Evolutionary conservation across 2,888 invertebrate genomes (phyloP).

Genomic region (Hyppa rectilinea): DNA sequence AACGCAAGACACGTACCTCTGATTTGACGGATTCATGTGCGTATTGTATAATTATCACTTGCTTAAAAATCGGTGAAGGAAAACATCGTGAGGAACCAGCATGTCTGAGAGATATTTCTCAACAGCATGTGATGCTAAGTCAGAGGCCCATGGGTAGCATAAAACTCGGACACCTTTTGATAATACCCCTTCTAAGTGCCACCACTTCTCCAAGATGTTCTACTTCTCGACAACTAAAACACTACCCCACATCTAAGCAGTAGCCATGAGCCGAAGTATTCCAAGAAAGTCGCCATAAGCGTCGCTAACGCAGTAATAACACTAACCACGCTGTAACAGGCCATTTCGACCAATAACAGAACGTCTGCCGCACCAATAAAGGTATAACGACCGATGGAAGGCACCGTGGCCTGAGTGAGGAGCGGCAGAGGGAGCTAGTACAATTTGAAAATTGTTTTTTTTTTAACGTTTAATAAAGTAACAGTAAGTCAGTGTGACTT

Average conservation of each 20-base stretch:
- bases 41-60: too few relatives aligned
- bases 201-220: too few relatives aligned
- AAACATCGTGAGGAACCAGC: too few relatives aligned
- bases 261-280: slow-evolving; percentile 13
- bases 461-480: neutral
- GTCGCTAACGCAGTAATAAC: slow-evolving; percentile 48
- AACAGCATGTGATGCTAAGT: too few relatives aligned
- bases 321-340: slow-evolving; percentile 60
- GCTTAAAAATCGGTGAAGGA: too few relatives aligned
- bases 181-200: neutral
- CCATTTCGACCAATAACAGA: slow-evolving; percentile 63
- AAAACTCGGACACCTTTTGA: too few relatives aligned
- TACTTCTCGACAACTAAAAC: slow-evolving; percentile 1
- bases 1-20: too few relatives aligned
- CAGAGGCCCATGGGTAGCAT: too few relatives aligned
- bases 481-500: too few relatives aligned
- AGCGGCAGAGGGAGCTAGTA: slow-evolving; percentile 15
- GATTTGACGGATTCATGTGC: too few relatives aligned
- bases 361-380: slow-evolving; percentile 64
- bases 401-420: slow-evolving; percentile 8
- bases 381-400: slow-evolving; percentile 58
- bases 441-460: neutral
- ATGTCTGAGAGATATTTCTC: too few relatives aligned
- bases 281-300: slow-evolving; percentile 42
- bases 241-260: slow-evolving; percentile 6